phyloP scores from a whole-genome alignment of 2,888 invertebrate genomes.

The Monochamus alternatus region DNA sequence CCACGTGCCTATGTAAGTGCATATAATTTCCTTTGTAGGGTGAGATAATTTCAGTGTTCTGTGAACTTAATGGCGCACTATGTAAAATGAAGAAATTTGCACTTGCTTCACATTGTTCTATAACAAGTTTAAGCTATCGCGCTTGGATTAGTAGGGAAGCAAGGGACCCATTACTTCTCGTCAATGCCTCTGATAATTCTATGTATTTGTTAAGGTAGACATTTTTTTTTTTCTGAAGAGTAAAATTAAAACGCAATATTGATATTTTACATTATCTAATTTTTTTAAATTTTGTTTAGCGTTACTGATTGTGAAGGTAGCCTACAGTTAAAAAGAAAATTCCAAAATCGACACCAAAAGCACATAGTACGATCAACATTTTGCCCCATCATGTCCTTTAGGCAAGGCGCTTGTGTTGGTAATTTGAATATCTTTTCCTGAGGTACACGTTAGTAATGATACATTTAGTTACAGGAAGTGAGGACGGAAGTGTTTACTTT shows the following conservation, averaged over 20 bases:
- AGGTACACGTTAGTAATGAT: background rate
- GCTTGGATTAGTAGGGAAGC: constrained; percentile 87
- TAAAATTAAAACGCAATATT: too few species aligned
- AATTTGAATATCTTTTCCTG: constrained; percentile 53
- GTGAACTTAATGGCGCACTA: constrained; percentile 65
- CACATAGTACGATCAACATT: constrained; percentile 82
- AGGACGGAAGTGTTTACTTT: constrained; percentile 86
- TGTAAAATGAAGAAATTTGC: constrained; percentile 62
- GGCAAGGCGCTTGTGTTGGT: constrained; percentile 86
- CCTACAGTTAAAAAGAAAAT: constrained; percentile 78
- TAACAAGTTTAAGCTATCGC: constrained; percentile 84
- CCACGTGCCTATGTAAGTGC: background rate
- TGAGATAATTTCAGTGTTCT: constrained; percentile 67
- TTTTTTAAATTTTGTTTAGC: constrained; percentile 64
- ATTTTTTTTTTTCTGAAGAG: background rate
- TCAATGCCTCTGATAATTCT: constrained; percentile 84
- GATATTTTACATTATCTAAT: too few species aligned
- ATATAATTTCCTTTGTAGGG: constrained; percentile 58
- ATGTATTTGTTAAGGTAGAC: constrained; percentile 76
- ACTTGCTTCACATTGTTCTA: constrained; percentile 68
- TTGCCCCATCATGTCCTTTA: constrained; percentile 89
- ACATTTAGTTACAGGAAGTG: constrained; percentile 80
- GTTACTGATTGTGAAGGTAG: constrained; percentile 80
- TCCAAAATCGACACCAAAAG: constrained; percentile 77
- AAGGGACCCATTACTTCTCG: constrained; percentile 79